Conservation (phyloP, 2,888 invertebrate species). For the Dicyrtomina minuta region DNA sequence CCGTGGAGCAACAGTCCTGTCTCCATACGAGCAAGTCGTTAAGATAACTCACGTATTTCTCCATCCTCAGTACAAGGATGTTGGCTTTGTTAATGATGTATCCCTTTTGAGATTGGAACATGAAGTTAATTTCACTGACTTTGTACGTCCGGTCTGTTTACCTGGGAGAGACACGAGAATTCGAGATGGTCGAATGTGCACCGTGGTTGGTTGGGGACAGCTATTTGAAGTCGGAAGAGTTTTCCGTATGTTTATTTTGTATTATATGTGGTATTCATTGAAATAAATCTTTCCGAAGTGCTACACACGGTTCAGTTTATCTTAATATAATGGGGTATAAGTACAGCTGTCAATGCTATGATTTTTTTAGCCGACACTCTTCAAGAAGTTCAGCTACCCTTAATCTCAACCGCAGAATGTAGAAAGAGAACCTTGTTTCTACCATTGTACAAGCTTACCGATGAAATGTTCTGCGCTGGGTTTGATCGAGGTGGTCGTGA, state of each 20-base stretch:
- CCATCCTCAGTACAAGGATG: conserved; percentile 73
- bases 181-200: conserved; percentile 69
- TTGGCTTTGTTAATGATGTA: conserved; percentile 77
- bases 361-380: conserved; percentile 70
- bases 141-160: conserved; percentile 66
- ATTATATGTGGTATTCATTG: conserved; percentile 54
- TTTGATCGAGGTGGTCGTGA: conserved; percentile 76
- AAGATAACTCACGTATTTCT: conserved; percentile 67
- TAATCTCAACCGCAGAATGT: conserved; percentile 76
- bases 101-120: conserved; percentile 67
- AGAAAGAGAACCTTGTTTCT: conserved; percentile 71
- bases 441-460: conserved; percentile 73
- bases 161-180: conserved; percentile 62
- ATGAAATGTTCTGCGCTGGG: conserved; percentile 81
- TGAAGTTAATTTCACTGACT: conserved; percentile 64
- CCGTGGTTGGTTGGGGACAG: conserved; percentile 81
- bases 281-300: neutral
- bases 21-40: conserved; percentile 72
- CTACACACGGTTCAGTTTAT: neutral
- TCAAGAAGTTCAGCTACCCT: conserved; percentile 77
- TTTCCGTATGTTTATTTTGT: no score
- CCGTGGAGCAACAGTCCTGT: conserved; percentile 70
- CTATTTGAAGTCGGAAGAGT: conserved; percentile 74
- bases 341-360: conserved; percentile 59
- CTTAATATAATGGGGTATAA: conserved; percentile 68